Evolutionary conservation across 1,140 invertebrate genomes (phyloP), one percentile per base, ranked within the genome.

Genomic region (Eufriesea mexicana): DNA sequence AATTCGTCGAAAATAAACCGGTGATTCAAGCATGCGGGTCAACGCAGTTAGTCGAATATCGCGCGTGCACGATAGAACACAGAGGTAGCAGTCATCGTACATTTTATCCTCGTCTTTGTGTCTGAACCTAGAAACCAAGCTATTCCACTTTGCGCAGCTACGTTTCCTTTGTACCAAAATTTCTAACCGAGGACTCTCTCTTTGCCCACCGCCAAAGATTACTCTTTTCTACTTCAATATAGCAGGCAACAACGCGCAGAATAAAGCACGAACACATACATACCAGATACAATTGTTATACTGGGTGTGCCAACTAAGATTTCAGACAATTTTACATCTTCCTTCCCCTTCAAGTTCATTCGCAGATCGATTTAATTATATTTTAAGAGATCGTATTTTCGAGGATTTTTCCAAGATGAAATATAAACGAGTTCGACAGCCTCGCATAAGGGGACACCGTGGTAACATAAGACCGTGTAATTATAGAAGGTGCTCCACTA

Each of bases 11-110:
- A 64, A 76, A 76, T 76, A 76, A 76, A 76, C 42, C 12, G 28
- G 20, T 76, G 73, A 76, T 49, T 49, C 74, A 62, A 76, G 47
- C 18, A 76, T 76, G 45, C 74, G 74, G 59, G 59, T 76, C 47
- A 23, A 59, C 74, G 45, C n/a, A 59, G 45, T 42, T 62, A 76
- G 25, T 76, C 47, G 20, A 64, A 76, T 51, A 76, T 51, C 25
- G 25, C 59, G n/a, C 57, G 45, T 49, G 7, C 12, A 47, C 51
- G 18, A 23, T 20, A 61, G 16, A 75, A 28, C 23, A 61, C 54
- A 35, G n/a, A 51, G 20, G n/a, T 64, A 76, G 51, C 59, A 62
- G 35, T 49, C n/a, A 35, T 35, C 9, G n/a, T 49, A 18, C 59
- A 76, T 28, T 76, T 76, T 49, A 64, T 72, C n/a, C 25, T 49